Evolutionary conservation across 1,140 invertebrate species (phyloP).

Genomic region (Acyrthosiphon pisum): DNA sequence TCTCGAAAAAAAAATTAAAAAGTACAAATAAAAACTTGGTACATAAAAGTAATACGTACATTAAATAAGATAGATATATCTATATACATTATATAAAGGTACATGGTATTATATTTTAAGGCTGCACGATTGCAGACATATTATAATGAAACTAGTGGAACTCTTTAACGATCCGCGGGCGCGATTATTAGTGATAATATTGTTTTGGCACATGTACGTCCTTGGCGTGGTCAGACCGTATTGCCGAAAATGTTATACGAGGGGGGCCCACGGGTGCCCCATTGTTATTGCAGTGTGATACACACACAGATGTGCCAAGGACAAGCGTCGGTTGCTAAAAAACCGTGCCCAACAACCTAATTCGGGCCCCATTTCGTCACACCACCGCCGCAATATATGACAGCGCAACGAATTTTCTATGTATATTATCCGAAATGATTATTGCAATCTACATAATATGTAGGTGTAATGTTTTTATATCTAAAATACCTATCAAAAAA

Average conservation of each 20-base stretch:
- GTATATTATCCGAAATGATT: constrained; percentile 19
- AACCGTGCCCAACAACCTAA: constrained; percentile 47
- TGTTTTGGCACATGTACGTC: constrained; percentile 49
- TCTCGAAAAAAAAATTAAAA: not conserved
- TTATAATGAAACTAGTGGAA: constrained; percentile 3
- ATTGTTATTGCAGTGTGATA: constrained; percentile 48
- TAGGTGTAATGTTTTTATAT: not conserved
- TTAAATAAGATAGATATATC: not conserved
- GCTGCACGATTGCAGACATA: not conserved
- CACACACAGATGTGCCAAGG: constrained; percentile 51
- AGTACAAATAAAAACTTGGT: not conserved
- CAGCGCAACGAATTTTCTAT: constrained; percentile 37
- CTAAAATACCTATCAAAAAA: constrained; percentile 6
- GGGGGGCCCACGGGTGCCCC: constrained; percentile 42
- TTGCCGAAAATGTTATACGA: constrained; percentile 53
- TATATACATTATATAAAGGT: not conserved
- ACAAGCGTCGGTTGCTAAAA: constrained; percentile 39
- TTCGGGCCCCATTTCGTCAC: constrained; percentile 55
- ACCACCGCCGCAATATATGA: not conserved
- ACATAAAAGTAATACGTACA: not conserved
- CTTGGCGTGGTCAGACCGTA: constrained; percentile 35
- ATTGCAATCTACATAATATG: constrained; percentile 25
- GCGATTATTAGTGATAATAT: constrained; percentile 41
- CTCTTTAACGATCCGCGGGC: constrained; percentile 39
- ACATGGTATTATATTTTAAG: not conserved